Evolutionary conservation across 1,140 invertebrate species (phyloP), one percentile per base, ranked within the genome.

Genomic region (Ceratosolen fusciceps): DNA sequence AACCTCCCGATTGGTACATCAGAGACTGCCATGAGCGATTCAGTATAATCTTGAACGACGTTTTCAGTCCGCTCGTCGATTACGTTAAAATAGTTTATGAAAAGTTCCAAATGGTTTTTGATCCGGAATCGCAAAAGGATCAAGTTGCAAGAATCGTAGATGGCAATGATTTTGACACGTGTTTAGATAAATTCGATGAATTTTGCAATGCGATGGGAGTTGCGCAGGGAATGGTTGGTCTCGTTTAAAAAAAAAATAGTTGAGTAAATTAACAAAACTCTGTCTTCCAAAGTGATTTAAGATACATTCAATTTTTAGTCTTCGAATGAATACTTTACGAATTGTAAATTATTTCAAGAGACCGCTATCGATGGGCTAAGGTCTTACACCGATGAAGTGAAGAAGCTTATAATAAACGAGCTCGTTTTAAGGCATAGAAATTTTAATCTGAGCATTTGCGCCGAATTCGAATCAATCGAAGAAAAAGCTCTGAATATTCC

Each of bases 391-490:
- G 82, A 90, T 56, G 79, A 83, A 37, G 83, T 91, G 1, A 90
- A 92, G 10, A 81, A 90, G 26, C 84, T 90, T 24, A 91, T 93
- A 16, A 91, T 92, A 2, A 79, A 81, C 1, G 88, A 92, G 80
- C 85, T 94, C 4, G 86, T 91, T 0, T 73, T 84, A 5, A 87
- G 88, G 34, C 92, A 93, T 81, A 88, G 89, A 39, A 86, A 88
- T 72, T 91, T 91, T 67, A 93, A 94, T 87, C 85, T 92, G 16
- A 90, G 91, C 49, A 95, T 95, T 77, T 94, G 93, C 82, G 82
- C 87, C 3, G 90, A 88, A 75, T 95, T 95, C 83, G 92, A 94
- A 87, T 90, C 89, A 31, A 91, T 95, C 56, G 91, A 91, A 81
- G 85, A 87, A 31, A 92, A 86, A 80, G 93, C 93, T 5, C 84